phyloP scores from a whole-genome alignment of 2,113 vertebrate genomes.

The Coptodon bakossiorum region DNA sequence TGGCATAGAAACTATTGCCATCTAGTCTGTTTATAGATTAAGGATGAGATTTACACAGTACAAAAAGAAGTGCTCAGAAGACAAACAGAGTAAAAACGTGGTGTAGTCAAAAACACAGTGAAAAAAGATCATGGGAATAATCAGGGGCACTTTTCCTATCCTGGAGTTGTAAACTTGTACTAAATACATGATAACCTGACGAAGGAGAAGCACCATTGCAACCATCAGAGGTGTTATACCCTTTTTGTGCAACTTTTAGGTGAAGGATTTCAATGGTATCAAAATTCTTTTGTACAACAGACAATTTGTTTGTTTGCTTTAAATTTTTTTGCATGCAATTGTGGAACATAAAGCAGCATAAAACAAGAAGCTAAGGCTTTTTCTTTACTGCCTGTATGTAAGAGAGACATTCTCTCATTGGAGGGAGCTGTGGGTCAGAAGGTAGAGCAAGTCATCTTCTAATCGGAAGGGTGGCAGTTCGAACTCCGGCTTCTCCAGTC shows the following conservation, averaged over 20 bases:
- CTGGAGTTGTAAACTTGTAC: neutral
- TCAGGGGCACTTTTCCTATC: neutral
- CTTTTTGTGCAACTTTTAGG: neutral
- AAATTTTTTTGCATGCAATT: rapidly evolving
- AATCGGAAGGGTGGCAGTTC: rapidly evolving
- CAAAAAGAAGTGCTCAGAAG: neutral
- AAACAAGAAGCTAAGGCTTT: rapidly evolving
- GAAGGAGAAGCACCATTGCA: neutral
- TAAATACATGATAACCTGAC: neutral
- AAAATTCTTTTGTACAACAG: neutral
- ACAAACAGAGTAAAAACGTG: neutral
- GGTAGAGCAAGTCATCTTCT: neutral
- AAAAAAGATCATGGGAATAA: neutral
- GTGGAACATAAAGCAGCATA: neutral
- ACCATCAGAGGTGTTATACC: neutral
- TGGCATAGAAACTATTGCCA: neutral
- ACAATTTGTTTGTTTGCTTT: neutral
- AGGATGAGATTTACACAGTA: neutral
- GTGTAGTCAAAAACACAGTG: neutral
- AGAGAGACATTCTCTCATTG: neutral
- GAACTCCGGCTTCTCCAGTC: neutral
- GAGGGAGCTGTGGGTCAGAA: neutral
- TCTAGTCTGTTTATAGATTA: neutral
- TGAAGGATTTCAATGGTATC: neutral
- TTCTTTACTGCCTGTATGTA: neutral